Evolutionary conservation across 2,113 vertebrate species (phyloP).

Genomic region (Recurvirostra avosetta): DNA sequence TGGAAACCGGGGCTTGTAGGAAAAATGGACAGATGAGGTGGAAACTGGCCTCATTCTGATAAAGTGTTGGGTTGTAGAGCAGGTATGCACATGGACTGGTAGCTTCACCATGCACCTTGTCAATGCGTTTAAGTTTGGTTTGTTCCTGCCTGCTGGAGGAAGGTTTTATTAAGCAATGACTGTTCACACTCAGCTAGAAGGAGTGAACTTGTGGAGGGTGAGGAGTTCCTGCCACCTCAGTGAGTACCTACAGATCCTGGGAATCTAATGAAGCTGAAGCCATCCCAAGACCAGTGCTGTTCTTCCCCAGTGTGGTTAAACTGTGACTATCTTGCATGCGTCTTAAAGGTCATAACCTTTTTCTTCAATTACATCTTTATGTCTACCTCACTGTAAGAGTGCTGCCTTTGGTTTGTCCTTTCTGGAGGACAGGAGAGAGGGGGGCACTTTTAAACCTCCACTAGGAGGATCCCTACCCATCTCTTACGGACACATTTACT

Average conservation of each 20-base stretch:
- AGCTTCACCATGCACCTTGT: not conserved
- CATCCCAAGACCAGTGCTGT: not conserved
- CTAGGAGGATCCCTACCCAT: not conserved
- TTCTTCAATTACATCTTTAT: not conserved
- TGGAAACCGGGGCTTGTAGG: not conserved
- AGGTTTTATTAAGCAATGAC: not conserved
- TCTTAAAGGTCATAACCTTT: not conserved
- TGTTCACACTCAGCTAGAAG: not conserved
- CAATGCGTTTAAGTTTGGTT: not conserved
- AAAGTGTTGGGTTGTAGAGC: not conserved
- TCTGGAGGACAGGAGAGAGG: not conserved
- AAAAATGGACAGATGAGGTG: not conserved
- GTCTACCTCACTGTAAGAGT: not conserved
- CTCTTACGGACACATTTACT: not conserved
- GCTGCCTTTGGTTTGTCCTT: not conserved
- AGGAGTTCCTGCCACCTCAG: not conserved
- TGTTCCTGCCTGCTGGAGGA: not conserved
- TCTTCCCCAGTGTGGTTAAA: not conserved
- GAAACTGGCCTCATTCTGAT: not conserved
- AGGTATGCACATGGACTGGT: not conserved
- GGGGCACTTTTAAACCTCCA: not conserved
- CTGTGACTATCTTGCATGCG: fast-evolving
- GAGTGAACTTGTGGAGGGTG: not conserved
- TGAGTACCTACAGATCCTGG: not conserved
- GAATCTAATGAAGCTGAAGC: not conserved